phyloP scores from a whole-genome alignment of 2,797 vertebrate genomes.

The Amblyraja radiata region DNA sequence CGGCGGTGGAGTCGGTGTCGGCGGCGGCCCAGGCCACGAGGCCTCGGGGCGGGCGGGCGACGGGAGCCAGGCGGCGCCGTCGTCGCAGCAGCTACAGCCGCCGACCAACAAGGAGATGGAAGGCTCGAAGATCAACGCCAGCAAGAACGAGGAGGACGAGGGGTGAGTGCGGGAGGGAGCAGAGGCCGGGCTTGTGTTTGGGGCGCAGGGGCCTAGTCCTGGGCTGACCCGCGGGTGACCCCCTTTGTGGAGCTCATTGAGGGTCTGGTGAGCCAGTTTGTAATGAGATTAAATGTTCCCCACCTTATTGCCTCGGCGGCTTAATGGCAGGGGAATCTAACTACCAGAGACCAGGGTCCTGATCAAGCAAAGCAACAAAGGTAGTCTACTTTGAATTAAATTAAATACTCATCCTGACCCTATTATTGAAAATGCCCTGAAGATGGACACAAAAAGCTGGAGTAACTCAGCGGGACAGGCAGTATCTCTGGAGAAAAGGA shows the following conservation, averaged over 20 bases:
- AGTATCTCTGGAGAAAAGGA: too few species aligned
- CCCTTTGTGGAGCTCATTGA: background rate
- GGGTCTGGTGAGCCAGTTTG: too few species aligned
- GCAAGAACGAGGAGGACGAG: constrained; percentile 34
- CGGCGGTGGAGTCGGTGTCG: background rate
- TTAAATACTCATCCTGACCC: too few species aligned
- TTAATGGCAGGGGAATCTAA: too few species aligned
- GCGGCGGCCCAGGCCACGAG: background rate
- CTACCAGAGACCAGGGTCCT: too few species aligned
- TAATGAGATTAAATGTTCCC: too few species aligned
- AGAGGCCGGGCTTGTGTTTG: background rate
- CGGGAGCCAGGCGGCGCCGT: background rate
- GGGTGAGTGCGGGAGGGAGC: background rate
- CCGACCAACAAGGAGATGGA: background rate
- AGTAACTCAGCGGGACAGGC: too few species aligned
- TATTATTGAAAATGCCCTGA: too few species aligned
- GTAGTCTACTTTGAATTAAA: too few species aligned
- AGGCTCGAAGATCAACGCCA: constrained; percentile 31
- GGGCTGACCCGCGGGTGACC: background rate
- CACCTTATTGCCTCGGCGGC: too few species aligned
- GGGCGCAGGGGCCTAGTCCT: background rate
- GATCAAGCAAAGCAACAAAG: too few species aligned
- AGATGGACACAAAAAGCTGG: too few species aligned
- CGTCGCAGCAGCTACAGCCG: background rate
- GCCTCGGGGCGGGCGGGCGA: background rate